Base-by-base conservation (phyloP, 2,888 invertebrate species). In the Drosophila pseudotalamancana region DNA sequence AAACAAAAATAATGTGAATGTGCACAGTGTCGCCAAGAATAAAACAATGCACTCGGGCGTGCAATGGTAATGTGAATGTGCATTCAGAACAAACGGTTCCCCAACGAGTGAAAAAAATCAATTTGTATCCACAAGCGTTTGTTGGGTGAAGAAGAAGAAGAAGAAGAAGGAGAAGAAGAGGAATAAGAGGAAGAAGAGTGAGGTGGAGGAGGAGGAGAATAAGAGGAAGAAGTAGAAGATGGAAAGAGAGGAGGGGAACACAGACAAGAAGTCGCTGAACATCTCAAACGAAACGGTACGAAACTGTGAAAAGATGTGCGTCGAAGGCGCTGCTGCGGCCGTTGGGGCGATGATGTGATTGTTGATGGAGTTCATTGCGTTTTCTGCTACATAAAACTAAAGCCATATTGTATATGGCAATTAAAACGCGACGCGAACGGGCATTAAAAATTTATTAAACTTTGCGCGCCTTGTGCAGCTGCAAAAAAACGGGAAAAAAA, bases 81-180 rank as follows among this genome's bases (percentile, higher is more conserved):
- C 12, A 48, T 23, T 50, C 45, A 45, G 37, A 32, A 35, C 42
- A 39, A 55, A 61, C 45, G 23, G 40, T 49, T 45, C 55, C 50
- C 29, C 31, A 72, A 61, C 53, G 54, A 80, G 69, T 72, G 76
- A 74, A 88, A 88, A 87, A 88, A 88, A 88, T 88, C 88, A 88
- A 88, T 88, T 78, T 86, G 80, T 74, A 80, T 66, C 75, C 61
- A 76, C 65, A 66, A 68, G 73, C 59, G 72, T 67, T 72, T 66
- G 54, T 54, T 42, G 68, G 61, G 32, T 31, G 54, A 50, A 57
- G 62, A 42, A 57, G 72, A 59, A 53, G 46, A 42, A 53, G 46
- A 49, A 51, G 42, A 48, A 40, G 54, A 25, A 56, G 34, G 6
- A 32, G 9, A 4, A 48, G 35, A 51, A 53, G 49, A 6, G 2